Percentiles rank a stretch among this genome's conserved stretches.
Evolutionary conservation across 1,140 invertebrate genomes (phyloP).

Genomic region (Agrypnia vestita): DNA sequence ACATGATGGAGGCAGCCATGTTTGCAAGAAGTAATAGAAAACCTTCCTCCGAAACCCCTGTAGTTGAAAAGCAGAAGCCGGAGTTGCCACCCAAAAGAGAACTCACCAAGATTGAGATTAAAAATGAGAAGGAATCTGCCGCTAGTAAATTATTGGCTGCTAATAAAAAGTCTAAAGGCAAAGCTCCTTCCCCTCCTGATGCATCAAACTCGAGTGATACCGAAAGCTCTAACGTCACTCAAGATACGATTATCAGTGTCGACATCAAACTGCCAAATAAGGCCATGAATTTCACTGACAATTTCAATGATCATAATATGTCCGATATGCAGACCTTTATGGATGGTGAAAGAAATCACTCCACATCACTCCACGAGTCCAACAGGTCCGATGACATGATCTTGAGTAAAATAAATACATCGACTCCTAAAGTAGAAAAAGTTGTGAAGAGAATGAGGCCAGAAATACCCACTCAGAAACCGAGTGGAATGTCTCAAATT

Average conservation of each 20-base stretch:
- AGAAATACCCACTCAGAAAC: slow-evolving; percentile 62
- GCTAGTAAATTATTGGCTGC: slow-evolving; percentile 64
- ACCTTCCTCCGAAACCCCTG: slow-evolving; percentile 65
- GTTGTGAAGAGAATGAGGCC: slow-evolving; percentile 56
- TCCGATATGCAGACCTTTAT: slow-evolving; percentile 48
- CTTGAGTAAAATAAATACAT: slow-evolving; percentile 58
- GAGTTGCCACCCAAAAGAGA: slow-evolving; percentile 60
- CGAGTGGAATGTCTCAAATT: slow-evolving; percentile 65
- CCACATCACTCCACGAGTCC: slow-evolving; percentile 26
- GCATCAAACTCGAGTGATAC: slow-evolving; percentile 58
- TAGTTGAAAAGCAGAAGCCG: slow-evolving; percentile 62
- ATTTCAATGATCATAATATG: slow-evolving; percentile 53
- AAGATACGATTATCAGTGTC: slow-evolving; percentile 46
- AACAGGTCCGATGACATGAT: slow-evolving; percentile 61
- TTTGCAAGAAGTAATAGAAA: slow-evolving; percentile 80
- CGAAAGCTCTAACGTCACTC: slow-evolving; percentile 34
- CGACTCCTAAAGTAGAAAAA: slow-evolving; percentile 61
- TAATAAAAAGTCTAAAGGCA: slow-evolving; percentile 80
- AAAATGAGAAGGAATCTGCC: slow-evolving; percentile 68
- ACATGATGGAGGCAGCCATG: slow-evolving; percentile 81
- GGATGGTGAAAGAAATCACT: slow-evolving; percentile 46
- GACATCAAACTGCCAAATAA: slow-evolving; percentile 47
- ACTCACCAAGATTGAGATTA: slow-evolving; percentile 61
- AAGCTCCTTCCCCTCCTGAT: slow-evolving; percentile 80
- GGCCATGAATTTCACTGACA: slow-evolving; percentile 59